Percentiles rank a stretch among this genome's conserved stretches.
Evolutionary conservation across 2,888 invertebrate species (phyloP).

Genomic region (Calliscelio sp.): DNA sequence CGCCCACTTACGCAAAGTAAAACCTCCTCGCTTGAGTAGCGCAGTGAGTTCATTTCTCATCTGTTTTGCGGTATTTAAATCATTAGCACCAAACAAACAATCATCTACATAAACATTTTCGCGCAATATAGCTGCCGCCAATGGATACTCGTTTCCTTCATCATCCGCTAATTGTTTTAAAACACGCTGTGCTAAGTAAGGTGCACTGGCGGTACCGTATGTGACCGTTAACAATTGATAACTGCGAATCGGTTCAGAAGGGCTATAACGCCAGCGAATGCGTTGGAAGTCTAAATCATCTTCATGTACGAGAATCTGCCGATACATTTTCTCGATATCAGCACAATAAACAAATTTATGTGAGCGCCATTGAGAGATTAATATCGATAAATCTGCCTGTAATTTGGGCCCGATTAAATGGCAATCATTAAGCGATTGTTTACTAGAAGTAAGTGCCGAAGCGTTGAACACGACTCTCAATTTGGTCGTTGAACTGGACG

Average conservation of each 20-base stretch:
- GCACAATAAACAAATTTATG: not conserved
- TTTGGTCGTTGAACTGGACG: not conserved
- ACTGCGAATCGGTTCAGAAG: not conserved
- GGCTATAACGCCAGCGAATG: not conserved
- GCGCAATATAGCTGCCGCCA: not conserved
- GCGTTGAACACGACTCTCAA: slow-evolving; percentile 15
- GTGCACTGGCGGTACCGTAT: not conserved
- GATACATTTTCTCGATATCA: not conserved
- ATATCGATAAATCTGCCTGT: not conserved
- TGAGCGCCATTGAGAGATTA: not conserved
- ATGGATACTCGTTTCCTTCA: not conserved
- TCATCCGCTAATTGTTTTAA: not conserved
- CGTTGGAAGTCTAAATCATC: not conserved
- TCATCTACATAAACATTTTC: not conserved
- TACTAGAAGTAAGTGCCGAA: not conserved
- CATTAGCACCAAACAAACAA: not conserved
- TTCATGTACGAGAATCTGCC: not conserved
- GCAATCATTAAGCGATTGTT: not conserved
- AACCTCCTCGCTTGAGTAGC: not conserved
- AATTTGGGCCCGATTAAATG: not conserved
- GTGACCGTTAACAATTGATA: not conserved
- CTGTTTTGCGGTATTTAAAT: too few relatives aligned
- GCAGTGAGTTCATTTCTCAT: not conserved
- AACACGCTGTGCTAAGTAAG: not conserved
- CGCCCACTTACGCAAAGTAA: slow-evolving; percentile 7